Conservation (phyloP, 2,888 invertebrate species). For the Leucophenga maculata region DNA sequence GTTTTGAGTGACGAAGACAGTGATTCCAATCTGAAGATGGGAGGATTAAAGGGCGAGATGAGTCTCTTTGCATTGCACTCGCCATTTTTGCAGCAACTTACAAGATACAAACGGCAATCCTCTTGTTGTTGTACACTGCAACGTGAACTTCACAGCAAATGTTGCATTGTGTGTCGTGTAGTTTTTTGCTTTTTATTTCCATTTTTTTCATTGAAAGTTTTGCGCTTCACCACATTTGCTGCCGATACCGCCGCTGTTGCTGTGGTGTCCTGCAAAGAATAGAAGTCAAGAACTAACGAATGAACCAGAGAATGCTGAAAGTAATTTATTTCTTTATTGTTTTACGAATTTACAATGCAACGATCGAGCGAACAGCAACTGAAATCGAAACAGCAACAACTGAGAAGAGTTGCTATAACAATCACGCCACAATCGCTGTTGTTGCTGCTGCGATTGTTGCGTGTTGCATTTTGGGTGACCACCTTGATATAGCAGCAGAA, state of each 20-base stretch:
- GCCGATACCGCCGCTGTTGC: slow-evolving; percentile 26
- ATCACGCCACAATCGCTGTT: slow-evolving; percentile 49
- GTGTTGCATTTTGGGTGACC: slow-evolving; percentile 61
- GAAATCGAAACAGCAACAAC: slow-evolving; percentile 36
- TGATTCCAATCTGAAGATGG: no score
- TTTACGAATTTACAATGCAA: slow-evolving; percentile 67
- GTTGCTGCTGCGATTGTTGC: slow-evolving; percentile 31
- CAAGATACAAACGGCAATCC: no score
- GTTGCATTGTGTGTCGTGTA: no score
- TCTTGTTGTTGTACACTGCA: no score
- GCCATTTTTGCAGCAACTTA: no score
- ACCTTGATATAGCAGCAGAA: slow-evolving; percentile 48
- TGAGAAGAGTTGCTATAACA: slow-evolving; percentile 54
- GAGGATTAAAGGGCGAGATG: no score
- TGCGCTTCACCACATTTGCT: no score
- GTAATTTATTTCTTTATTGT: slow-evolving; percentile 73
- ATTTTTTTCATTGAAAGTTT: no score
- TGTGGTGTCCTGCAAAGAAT: slow-evolving; percentile 4
- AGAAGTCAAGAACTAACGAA: slow-evolving; percentile 10
- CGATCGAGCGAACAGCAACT: slow-evolving; percentile 56
- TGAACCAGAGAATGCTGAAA: slow-evolving; percentile 57
- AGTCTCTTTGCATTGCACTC: no score
- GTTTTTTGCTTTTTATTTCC: no score
- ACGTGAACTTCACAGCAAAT: no score
- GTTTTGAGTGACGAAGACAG: no score